Percentiles rank a stretch among this genome's conserved stretches.
Evolutionary conservation across 1,140 invertebrate species (phyloP).

Genomic region (Aphelenchoides avenae): DNA sequence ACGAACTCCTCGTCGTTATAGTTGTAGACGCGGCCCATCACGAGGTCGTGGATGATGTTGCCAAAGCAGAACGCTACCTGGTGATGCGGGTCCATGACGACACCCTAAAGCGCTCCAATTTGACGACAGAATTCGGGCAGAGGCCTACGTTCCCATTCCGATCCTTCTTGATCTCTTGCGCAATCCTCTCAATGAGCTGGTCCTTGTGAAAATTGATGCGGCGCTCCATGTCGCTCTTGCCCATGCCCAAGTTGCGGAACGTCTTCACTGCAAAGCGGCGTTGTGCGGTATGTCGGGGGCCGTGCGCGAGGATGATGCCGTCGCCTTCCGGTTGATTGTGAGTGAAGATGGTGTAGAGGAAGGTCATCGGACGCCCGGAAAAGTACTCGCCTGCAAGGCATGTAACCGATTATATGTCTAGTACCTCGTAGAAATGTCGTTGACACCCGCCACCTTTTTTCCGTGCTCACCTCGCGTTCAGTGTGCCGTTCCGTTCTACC

Average conservation of each 20-base stretch:
- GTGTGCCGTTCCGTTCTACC: too few relatives aligned
- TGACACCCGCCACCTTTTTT: slow-evolving; percentile 7
- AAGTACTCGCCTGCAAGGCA: slow-evolving; percentile 38
- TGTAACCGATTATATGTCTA: too few relatives aligned
- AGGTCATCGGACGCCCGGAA: slow-evolving; percentile 37
- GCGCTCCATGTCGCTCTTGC: slow-evolving; percentile 30
- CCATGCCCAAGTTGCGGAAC: slow-evolving; percentile 47
- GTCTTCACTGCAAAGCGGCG: slow-evolving; percentile 41
- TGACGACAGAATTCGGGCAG: not conserved
- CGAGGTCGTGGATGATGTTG: slow-evolving; percentile 52
- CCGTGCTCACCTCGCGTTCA: too few relatives aligned
- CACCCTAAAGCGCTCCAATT: slow-evolving; percentile 3
- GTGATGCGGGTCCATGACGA: slow-evolving; percentile 30
- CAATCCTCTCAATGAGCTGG: slow-evolving; percentile 17
- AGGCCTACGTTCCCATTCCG: not conserved
- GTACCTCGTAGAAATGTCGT: slow-evolving; percentile 12
- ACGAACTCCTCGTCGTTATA: slow-evolving; percentile 46
- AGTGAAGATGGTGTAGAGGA: slow-evolving; percentile 47
- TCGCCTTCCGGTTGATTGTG: slow-evolving; percentile 38
- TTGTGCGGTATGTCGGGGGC: slow-evolving; percentile 32
- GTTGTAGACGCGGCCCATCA: slow-evolving; percentile 40
- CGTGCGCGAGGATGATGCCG: slow-evolving; percentile 26
- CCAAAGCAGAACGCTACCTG: slow-evolving; percentile 45
- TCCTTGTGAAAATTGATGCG: slow-evolving; percentile 33
- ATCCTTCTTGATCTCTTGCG: slow-evolving; percentile 18